phyloP scores from a whole-genome alignment of 2,888 invertebrate genomes.

The Cylloceria caligata region DNA sequence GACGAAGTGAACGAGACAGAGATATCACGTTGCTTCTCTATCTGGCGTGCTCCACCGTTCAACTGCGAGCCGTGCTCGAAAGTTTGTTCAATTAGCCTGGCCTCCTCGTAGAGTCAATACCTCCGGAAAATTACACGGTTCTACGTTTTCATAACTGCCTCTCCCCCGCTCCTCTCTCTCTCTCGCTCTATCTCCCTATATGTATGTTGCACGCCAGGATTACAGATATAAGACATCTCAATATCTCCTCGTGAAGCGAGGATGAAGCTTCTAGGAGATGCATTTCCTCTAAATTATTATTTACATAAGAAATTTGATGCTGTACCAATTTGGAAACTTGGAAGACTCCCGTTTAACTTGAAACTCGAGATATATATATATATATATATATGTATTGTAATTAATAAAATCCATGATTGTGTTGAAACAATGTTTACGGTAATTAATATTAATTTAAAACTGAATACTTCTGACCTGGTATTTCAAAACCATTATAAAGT shows the following conservation, averaged over 20 bases:
- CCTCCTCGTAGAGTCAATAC: constrained; percentile 78
- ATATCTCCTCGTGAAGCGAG: constrained; percentile 25
- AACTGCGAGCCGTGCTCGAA: constrained; percentile 68
- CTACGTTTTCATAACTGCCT: constrained; percentile 72
- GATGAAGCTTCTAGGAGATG: constrained; percentile 41
- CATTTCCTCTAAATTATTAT: constrained; percentile 46
- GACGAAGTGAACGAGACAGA: constrained; percentile 27
- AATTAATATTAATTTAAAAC: neutral
- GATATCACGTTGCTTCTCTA: constrained; percentile 35
- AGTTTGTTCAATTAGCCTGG: constrained; percentile 80
- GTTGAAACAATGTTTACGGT: neutral
- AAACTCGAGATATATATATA: neutral
- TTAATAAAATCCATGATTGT: neutral
- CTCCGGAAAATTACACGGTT: constrained; percentile 77
- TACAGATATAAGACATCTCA: constrained; percentile 49
- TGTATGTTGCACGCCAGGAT: constrained; percentile 55
- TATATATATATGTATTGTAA: too few species aligned
- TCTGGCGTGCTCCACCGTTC: constrained; percentile 46
- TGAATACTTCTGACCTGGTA: neutral
- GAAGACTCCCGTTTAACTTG: neutral
- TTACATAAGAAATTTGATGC: constrained; percentile 48
- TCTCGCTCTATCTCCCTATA: constrained; percentile 13
- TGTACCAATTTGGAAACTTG: constrained; percentile 5
- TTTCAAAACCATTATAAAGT: too few species aligned
- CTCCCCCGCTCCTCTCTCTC: constrained; percentile 5